Evolutionary conservation across 1,140 invertebrate species (phyloP), one percentile per base, ranked within the genome.

Genomic region (Notospermus geniculatus): DNA sequence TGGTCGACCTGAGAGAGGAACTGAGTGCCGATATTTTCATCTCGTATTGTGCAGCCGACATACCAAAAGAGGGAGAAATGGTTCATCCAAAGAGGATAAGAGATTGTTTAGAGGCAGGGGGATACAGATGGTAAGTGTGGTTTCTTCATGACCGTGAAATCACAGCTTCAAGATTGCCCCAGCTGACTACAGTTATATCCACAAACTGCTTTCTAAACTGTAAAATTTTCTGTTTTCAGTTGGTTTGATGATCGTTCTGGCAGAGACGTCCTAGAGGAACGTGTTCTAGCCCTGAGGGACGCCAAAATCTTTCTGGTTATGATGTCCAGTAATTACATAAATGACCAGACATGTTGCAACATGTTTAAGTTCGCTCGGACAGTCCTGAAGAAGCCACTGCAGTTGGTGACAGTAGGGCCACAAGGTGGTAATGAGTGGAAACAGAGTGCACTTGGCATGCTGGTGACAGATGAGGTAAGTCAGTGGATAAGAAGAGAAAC

Each of bases 361-460:
- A 62, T 79, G 17, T 78, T 77, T 54, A 77, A 77, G 62, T 77
- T 72, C 63, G 76, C 76, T 15, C 66, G 71, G 22, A 56, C 70
- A 15, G 77, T 68, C 15, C 62, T 80, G 57, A 62, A 67, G 39
- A 79, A 78, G 50, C 75, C 71, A n/a, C 68, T 77, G 62, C 54
- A 77, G 17, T 58, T 78, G 22, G 68, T 80, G 22, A 67, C 71
- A 9, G 54, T 78, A 9, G 78, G 78, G 9, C 32, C 32, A 36
- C 15, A 4, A 15, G 15, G 5, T 4, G 53, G 55, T n/a, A 52
- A 46, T 11, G 57, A 68, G 29, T 68, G 66, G 66, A 45, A 62
- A 45, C 41, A 58, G 13, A 62, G 36, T 22, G 25, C 59, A 41
- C 54, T 68, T 15, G 66, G 66, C 2, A 52, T 65, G 36, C 22